These are phyloP conservation scores for Caerostris darwini DNA, from an alignment of 1,140 invertebrate species.

Conservation along the genomic window DNA sequence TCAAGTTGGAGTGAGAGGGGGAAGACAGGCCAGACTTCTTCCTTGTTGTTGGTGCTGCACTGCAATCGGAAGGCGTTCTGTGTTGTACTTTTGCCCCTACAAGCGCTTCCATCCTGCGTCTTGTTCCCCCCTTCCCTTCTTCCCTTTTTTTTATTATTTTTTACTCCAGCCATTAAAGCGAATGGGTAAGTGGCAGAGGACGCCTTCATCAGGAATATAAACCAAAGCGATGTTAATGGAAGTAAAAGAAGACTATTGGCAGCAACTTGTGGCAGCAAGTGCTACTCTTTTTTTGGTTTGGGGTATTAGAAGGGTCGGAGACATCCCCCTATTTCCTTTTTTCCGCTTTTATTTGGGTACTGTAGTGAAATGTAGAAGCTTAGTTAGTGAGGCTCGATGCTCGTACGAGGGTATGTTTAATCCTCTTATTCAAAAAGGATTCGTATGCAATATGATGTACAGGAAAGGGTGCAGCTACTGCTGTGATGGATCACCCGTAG, in stretches of 20 bases:
- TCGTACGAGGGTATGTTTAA: no score
- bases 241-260: slow-evolving; percentile 2
- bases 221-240: slow-evolving; percentile 2
- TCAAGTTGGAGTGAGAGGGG: slow-evolving; percentile 14
- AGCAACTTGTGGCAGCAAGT: not conserved
- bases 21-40: not conserved
- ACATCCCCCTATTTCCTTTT: no score
- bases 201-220: slow-evolving; percentile 43
- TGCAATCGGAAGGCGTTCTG: not conserved
- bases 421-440: no score
- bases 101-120: not conserved
- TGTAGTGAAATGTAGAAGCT: no score
- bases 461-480: no score
- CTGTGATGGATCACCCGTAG: no score
- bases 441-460: no score
- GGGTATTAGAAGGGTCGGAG: no score
- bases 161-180: slow-evolving; percentile 16
- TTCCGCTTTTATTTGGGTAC: no score
- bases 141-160: not conserved
- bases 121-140: not conserved
- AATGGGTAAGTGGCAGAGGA: slow-evolving; percentile 1
- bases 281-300: not conserved
- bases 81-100: not conserved
- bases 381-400: no score
- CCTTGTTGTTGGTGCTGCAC: not conserved